Conservation (phyloP, 2,888 invertebrate genomes). For the Leistus spinibarbis region DNA sequence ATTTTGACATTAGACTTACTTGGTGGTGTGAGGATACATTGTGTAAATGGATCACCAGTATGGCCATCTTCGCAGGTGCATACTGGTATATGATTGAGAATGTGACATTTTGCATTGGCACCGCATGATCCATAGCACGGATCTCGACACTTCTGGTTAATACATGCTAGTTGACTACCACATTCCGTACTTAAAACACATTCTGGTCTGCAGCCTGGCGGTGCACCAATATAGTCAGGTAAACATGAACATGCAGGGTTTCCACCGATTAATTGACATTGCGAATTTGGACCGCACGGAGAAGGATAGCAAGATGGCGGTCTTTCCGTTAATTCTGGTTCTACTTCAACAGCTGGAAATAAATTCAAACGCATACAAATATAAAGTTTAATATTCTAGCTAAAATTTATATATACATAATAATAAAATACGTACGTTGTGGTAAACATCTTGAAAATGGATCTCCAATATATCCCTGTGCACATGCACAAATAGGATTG, state of each 20-base stretch:
- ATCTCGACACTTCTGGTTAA: slow-evolving; percentile 79
- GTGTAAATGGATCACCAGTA: slow-evolving; percentile 81
- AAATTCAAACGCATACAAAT: slow-evolving; percentile 52
- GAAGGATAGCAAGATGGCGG: slow-evolving; percentile 81
- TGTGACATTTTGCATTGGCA: slow-evolving; percentile 77
- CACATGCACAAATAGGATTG: slow-evolving; percentile 86
- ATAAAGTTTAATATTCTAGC: neutral
- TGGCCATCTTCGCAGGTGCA: slow-evolving; percentile 77
- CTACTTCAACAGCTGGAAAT: slow-evolving; percentile 46
- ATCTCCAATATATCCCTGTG: slow-evolving; percentile 84
- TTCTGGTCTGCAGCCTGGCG: slow-evolving; percentile 80
- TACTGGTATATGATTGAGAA: slow-evolving; percentile 80
- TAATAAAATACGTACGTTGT: slow-evolving; percentile 64
- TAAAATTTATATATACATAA: neutral
- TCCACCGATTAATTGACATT: slow-evolving; percentile 75
- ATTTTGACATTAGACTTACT: slow-evolving; percentile 53
- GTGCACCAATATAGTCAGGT: slow-evolving; percentile 77
- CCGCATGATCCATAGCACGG: slow-evolving; percentile 86
- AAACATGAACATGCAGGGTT: slow-evolving; percentile 81
- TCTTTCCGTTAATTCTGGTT: slow-evolving; percentile 62
- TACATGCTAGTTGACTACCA: slow-evolving; percentile 75
- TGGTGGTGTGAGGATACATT: slow-evolving; percentile 67
- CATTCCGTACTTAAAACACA: slow-evolving; percentile 82
- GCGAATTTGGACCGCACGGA: slow-evolving; percentile 84
- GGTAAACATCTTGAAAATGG: slow-evolving; percentile 79